Evolutionary conservation across 2,888 invertebrate genomes (phyloP), one percentile per base, ranked within the genome.

Genomic region (Enoplolaimus lenunculus): DNA sequence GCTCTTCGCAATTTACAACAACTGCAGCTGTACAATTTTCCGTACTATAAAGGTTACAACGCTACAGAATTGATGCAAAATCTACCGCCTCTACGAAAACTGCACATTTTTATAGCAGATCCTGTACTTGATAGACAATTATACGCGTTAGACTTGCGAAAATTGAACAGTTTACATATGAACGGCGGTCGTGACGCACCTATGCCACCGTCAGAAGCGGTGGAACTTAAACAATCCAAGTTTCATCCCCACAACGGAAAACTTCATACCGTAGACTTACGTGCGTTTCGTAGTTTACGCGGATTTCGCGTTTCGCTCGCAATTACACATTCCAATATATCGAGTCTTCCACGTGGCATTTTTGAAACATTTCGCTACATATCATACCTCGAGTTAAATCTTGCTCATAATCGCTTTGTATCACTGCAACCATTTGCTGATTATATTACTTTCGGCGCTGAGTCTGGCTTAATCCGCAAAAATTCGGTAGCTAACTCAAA

Each of bases 51-150:
- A 28, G 45, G 69, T 1, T 70, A 73, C 69, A 75, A 78, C 69
- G 69, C 77, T 35, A 73, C 74, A 1, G 34, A 66, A 16, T 74
- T 79, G 13, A 70, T 78, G 1, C 68, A 68, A 7, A 60, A 73
- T 57, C 72, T 79, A 28, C 78, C 78, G 13, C 78, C 78, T 0
- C 70, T 78, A 7, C 71, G 73, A 31, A 70, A 72, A 1, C 72
- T 77, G 2, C 73, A 77, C 30, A 69, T 70, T n/a, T 34, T 34
- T n/a, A 57, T 70, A 28, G 1, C 28, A 21, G 60, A 70, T 34
- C 2, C 16, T 1, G 28, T 26, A n/a, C 29, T 71, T 21, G 2
- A n/a, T 2, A 3, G 62, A 21, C 68, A 68, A 34, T 28, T 71
- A 29, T 57, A 45, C 3, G 7, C n/a, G 3, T n/a, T 60, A 1